Evolutionary conservation across 2,797 vertebrate species (phyloP).

Genomic region (Bradypodion pumilum): DNA sequence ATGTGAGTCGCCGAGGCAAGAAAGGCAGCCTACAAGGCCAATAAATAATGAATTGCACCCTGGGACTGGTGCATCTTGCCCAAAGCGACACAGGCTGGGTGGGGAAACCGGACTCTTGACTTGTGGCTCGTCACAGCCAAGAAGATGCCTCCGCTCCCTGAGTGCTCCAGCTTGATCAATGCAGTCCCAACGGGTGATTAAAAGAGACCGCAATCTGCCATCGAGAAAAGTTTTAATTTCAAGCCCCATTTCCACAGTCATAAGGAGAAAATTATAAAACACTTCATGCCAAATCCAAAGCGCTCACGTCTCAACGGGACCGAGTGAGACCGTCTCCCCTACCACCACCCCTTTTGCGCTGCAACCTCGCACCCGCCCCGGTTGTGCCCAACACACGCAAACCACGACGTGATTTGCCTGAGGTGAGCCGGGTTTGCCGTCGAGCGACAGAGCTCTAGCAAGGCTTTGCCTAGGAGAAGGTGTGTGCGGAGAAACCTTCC

Average conservation of each 20-base stretch:
- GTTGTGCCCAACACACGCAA: constrained; percentile 56
- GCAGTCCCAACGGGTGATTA: too few relatives aligned
- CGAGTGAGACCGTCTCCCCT: too few relatives aligned
- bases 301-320: constrained; percentile 16
- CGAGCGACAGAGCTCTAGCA: constrained; percentile 32
- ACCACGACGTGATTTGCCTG: constrained; percentile 49
- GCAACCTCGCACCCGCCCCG: constrained; percentile 26
- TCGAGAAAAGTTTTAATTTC: constrained; percentile 55
- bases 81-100: too few relatives aligned
- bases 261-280: not conserved
- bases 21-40: too few relatives aligned
- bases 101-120: too few relatives aligned
- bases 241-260: constrained; percentile 62
- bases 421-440: constrained; percentile 38
- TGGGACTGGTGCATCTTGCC: too few relatives aligned
- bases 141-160: too few relatives aligned
- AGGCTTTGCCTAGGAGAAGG: constrained; percentile 32
- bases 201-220: too few relatives aligned
- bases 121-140: too few relatives aligned
- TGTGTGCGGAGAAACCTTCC: constrained; percentile 8
- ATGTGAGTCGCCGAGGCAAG: too few relatives aligned
- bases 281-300: constrained; percentile 68
- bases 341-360: constrained; percentile 14
- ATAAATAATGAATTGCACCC: too few relatives aligned
- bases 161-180: too few relatives aligned